These are phyloP conservation scores for Arizona elegans DNA, from an alignment of 2,113 vertebrate species.

Conservation along the genomic window DNA sequence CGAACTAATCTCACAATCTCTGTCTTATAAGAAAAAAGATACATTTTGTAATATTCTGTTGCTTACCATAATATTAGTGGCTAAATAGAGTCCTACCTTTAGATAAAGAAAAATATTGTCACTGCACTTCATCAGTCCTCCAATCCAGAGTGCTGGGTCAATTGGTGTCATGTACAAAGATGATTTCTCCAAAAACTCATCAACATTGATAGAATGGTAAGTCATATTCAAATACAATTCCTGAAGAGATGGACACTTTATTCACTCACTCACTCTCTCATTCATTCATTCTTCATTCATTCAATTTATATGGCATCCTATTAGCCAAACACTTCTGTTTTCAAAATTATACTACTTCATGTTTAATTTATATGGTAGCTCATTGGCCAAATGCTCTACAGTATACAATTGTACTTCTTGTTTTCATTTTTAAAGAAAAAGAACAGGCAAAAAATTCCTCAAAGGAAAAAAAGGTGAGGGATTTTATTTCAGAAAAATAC, in stretches of 20 bases:
- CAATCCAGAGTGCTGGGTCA: constrained; percentile 63
- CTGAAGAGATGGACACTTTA: constrained; percentile 10
- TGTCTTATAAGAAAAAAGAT: neutral
- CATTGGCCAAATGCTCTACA: neutral
- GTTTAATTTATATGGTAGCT: neutral
- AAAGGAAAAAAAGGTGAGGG: neutral
- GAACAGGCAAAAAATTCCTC: neutral
- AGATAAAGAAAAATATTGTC: constrained; percentile 69
- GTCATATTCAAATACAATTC: constrained; percentile 33
- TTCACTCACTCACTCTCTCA: neutral
- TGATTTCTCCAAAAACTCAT: constrained; percentile 11
- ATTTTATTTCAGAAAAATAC: neutral
- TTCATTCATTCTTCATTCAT: neutral
- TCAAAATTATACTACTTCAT: neutral
- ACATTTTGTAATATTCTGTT: neutral
- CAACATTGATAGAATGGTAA: neutral
- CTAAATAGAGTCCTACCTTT: constrained; percentile 46
- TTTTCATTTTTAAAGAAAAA: neutral
- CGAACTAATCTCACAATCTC: too few species aligned
- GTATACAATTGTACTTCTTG: neutral
- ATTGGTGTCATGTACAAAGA: constrained; percentile 57
- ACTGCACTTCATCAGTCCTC: constrained; percentile 61
- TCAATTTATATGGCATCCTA: neutral
- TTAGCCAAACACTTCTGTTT: neutral
- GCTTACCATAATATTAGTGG: neutral